phyloP scores from a whole-genome alignment of 1,140 invertebrate genomes.

The Dendroctonus ponderosae region DNA sequence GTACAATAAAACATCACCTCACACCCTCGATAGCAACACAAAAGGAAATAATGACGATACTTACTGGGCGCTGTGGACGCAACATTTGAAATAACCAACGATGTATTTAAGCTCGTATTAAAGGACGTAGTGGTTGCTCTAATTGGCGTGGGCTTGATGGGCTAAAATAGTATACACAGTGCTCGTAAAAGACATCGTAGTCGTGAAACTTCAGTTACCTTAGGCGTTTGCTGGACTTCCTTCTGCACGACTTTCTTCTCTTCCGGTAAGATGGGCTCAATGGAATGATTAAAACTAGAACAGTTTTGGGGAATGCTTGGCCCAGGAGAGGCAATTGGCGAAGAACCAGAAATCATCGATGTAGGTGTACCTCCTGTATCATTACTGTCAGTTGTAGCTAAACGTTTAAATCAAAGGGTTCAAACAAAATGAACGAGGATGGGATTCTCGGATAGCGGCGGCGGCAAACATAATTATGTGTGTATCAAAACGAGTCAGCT shows the following conservation, averaged over 20 bases:
- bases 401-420: conserved; percentile 7
- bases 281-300: conserved; percentile 71
- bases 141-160: conserved; percentile 72
- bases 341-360: conserved; percentile 74
- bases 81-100: conserved; percentile 39
- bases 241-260: conserved; percentile 69
- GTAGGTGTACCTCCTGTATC: conserved; percentile 78
- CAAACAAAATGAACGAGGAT: neutral
- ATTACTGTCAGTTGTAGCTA: conserved; percentile 78
- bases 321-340: conserved; percentile 60
- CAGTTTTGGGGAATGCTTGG: conserved; percentile 48
- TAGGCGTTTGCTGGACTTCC: conserved; percentile 46
- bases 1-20: no score
- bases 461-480: no score
- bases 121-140: conserved; percentile 53
- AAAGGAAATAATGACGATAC: neutral
- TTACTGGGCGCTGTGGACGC: conserved; percentile 53
- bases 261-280: conserved; percentile 71
- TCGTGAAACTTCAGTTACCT: conserved; percentile 43
- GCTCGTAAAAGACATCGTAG: conserved; percentile 1
- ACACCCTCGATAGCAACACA: no score
- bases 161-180: conserved; percentile 52
- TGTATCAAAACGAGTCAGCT: no score
- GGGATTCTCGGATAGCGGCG: neutral
- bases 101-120: conserved; percentile 55